These are phyloP conservation scores for Tenthredo scrophulariae DNA, from an alignment of 2,888 invertebrate species.

Conservation along the genomic window DNA sequence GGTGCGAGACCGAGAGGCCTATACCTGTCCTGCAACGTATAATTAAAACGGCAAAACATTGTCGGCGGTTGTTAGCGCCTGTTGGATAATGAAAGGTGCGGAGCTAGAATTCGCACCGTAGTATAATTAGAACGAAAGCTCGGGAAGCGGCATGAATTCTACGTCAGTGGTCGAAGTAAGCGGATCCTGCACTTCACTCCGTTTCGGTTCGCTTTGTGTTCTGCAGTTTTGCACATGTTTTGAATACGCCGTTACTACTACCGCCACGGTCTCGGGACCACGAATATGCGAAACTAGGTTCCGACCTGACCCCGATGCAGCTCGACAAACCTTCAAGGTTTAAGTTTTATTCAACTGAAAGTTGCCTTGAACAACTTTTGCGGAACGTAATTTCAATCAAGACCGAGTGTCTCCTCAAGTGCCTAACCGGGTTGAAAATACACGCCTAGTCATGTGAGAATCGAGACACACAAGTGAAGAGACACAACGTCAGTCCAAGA, in stretches of 20 bases:
- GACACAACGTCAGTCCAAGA: background rate
- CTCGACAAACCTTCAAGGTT: background rate
- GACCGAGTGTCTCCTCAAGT: conserved; percentile 1
- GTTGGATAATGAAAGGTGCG: conserved; percentile 65
- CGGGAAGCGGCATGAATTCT: conserved; percentile 41
- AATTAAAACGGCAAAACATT: conserved; percentile 67
- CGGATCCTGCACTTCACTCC: conserved; percentile 32
- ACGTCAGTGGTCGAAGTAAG: conserved; percentile 49
- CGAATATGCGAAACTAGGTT: background rate
- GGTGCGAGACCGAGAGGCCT: conserved; percentile 21
- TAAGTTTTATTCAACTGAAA: background rate
- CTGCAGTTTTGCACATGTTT: conserved; percentile 7
- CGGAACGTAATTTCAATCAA: background rate
- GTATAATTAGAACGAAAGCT: conserved; percentile 50
- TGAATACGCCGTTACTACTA: background rate
- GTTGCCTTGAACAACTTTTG: background rate
- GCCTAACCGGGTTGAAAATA: background rate
- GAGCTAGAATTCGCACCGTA: conserved; percentile 30
- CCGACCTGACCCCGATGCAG: background rate
- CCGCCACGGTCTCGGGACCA: background rate
- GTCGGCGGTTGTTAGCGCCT: conserved; percentile 52
- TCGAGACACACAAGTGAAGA: background rate
- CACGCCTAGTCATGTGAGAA: conserved; percentile 39
- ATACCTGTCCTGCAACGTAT: conserved; percentile 54
- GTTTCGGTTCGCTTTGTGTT: conserved; percentile 38